Base-by-base conservation (phyloP, 23 tunicate species). In the Aplidium turbinatum region DNA sequence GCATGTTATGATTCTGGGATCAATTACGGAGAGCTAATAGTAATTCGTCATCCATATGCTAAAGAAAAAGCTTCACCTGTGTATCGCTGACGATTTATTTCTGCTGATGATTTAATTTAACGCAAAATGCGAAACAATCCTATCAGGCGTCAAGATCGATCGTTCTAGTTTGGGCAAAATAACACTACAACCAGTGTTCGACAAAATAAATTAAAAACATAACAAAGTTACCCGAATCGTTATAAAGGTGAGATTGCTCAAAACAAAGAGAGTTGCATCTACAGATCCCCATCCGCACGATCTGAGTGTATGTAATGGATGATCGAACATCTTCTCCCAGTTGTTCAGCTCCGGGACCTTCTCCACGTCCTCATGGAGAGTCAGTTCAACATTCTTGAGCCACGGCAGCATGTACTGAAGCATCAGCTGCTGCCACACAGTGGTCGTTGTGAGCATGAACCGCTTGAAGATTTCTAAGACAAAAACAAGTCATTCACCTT, bases 341-440 rank as follows among this genome's bases (percentile, higher is more conserved):
- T 47, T 48, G 58, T 48, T 48, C 22, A 48, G 19, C 35, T 57
- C 54, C 34, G 52, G 53, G 6, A 62, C 42, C n/a, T 40, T 31
- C 11, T 76, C 82, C 16, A 61, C 68, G 29, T 61, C 34, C 4
- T 58, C 27, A 28, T 45, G 33, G 3, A 40, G 21, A 13, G 35
- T 29, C 20, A 90, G 75, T 23, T 79, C 61, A 22, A 90, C 60
- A 47, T 90, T 83, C 34, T 77, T 65, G 25, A 90, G 47, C 97
- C 97, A 90, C 4, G 89, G 85, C 7, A 79, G 23, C 53, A 90
- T 63, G 65, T 85, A 74, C 39, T 80, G 73, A 2, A 90, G 80
- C 89, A 90, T 66, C 7, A 68, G 64, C 32, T 83, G 75, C 35
- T 90, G 85, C 1, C 81, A 57, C 16, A 73, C 69, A 13, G 51